phyloP scores from a whole-genome alignment of 2,113 vertebrate species.

The Larimichthys crocea region DNA sequence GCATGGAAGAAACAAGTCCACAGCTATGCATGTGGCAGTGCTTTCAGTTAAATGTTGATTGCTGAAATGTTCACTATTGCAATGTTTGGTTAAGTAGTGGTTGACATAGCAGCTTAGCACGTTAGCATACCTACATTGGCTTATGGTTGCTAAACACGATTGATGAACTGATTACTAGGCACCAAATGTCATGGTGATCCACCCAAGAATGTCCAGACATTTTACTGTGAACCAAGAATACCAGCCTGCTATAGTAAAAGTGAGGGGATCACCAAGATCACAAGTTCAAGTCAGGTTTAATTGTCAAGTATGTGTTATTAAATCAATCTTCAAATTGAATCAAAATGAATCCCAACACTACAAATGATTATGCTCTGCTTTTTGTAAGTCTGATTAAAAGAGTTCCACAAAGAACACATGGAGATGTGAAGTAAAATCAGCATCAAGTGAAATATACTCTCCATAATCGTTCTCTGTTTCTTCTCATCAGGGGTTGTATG shows the following conservation, averaged over 20 bases:
- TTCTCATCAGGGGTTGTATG: slow-evolving; percentile 89
- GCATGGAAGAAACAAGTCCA: background rate
- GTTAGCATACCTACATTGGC: background rate
- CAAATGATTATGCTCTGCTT: background rate
- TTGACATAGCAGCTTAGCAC: background rate
- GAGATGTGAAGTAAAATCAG: background rate
- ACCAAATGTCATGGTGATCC: background rate
- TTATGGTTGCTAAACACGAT: background rate
- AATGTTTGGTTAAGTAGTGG: background rate
- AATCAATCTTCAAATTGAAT: no score
- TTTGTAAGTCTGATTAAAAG: background rate
- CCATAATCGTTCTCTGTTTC: slow-evolving; percentile 34
- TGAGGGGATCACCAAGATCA: background rate
- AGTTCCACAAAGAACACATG: background rate
- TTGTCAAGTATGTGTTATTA: no score
- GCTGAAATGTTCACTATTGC: background rate
- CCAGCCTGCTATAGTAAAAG: no score
- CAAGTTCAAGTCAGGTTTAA: background rate
- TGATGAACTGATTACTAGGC: background rate
- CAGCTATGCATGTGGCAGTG: background rate
- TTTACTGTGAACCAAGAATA: background rate
- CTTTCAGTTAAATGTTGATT: background rate
- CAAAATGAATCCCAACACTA: background rate
- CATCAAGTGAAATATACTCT: background rate
- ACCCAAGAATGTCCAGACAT: background rate